Base-by-base conservation (phyloP, 1,140 invertebrate genomes). In the Diuraphis noxia region DNA sequence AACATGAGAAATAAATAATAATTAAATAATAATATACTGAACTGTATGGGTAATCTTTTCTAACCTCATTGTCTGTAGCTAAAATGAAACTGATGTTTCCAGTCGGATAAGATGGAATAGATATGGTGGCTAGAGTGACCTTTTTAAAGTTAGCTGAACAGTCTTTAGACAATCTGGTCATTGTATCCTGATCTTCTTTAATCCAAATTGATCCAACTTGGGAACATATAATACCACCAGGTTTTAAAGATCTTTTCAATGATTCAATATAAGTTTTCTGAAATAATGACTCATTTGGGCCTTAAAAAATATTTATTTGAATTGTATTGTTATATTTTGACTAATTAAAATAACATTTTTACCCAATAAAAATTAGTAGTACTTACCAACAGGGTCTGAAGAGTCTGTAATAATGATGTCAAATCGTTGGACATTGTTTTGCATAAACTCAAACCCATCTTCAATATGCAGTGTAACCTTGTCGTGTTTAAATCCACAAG, bases 371-470 rank as follows among this genome's bases (percentile, higher is more conserved):
- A 41, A n/a, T 41, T 23, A 9, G 30, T 46, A 81, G 3, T 36
- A 92, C 92, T 93, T 92, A 96, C 96, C 98, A 81, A 98, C 95
- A 21, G 98, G 98, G 94, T 99, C 98, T 79, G 98, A 98, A 81
- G 98, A 99, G 93, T 99, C 99, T 0, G 99, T 99, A 52, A 99
- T 99, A 87, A 99, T 98, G 36, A 99, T 96, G 94, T 99, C 98
- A 94, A 98, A 99, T 94, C 97, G 96, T 63, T 96, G 95, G 81
- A 95, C 94, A 93, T 98, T 98, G 46, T 97, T 95, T 92, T 97
- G 96, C 95, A 99, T 96, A 94, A 98, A 99, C 92, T 99, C 96
- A 93, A 98, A 98, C 1, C 99, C 99, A 36, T 99, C 99, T 4
- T 97, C 97, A 77, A 99, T 96, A 93, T 97, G 95, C 3, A 99